Conservation (phyloP, 2,888 invertebrate genomes). For the Thera obeliscata region DNA sequence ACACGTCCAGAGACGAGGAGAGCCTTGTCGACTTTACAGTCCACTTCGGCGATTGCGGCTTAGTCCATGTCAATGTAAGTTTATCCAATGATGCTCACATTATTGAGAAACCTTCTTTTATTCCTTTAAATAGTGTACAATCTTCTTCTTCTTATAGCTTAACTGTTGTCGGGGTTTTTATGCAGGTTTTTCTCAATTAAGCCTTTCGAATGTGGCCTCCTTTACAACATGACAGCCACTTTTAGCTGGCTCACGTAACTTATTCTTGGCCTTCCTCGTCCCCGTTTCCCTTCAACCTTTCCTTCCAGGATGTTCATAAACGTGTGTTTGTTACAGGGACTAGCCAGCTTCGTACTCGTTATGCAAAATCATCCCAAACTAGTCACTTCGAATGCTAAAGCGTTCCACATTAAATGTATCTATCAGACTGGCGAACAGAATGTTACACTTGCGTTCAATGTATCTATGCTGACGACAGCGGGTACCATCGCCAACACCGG, state of each 20-base stretch:
- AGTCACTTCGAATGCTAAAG: constrained; percentile 96
- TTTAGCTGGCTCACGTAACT: no score
- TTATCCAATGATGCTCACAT: background rate
- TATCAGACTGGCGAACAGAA: constrained; percentile 97
- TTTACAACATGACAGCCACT: no score
- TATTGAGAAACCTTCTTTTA: background rate
- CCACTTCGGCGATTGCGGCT: constrained; percentile 95
- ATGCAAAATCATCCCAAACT: constrained; percentile 98
- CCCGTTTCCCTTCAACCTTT: no score
- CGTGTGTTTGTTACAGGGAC: constrained; percentile 84
- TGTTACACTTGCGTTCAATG: constrained; percentile 96
- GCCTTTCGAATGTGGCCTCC: no score
- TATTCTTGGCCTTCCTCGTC: no score
- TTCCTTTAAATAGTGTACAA: background rate
- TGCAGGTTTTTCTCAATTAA: no score
- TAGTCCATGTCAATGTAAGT: constrained; percentile 94
- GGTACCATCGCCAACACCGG: constrained; percentile 98
- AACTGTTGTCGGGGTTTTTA: no score
- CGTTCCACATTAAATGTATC: constrained; percentile 97
- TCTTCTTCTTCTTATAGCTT: no score
- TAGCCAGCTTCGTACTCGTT: constrained; percentile 96
- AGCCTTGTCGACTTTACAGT: constrained; percentile 93
- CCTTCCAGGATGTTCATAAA: background rate
- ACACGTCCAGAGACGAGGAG: constrained; percentile 88
- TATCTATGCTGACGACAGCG: constrained; percentile 97